Conservation (phyloP, 1,140 invertebrate species). For the Drosophila truncata region DNA sequence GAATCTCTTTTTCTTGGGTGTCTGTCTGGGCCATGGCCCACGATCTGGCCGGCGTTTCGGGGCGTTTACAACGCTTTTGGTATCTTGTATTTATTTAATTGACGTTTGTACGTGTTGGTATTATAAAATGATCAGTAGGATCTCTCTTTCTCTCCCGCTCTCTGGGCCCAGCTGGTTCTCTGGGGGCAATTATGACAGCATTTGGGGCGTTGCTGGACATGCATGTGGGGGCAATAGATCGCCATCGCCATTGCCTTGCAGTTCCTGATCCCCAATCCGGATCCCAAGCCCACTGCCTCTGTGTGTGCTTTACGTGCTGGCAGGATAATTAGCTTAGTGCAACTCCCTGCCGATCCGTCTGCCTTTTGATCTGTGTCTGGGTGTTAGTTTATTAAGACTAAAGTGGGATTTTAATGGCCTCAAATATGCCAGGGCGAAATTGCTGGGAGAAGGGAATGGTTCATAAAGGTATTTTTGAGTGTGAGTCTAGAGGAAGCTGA, state of each 20-base stretch:
- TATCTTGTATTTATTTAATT: conserved; percentile 83
- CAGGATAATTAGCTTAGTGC: conserved; percentile 68
- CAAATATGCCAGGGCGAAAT: conserved; percentile 59
- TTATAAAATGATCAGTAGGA: conserved; percentile 72
- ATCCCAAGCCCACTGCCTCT: conserved; percentile 15
- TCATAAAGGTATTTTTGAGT: neutral
- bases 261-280: conserved; percentile 15
- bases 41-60: conserved; percentile 57
- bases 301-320: conserved; percentile 78
- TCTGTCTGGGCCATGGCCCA: conserved; percentile 52
- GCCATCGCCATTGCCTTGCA: conserved; percentile 51
- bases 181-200: conserved; percentile 75
- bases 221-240: conserved; percentile 78
- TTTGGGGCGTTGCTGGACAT: conserved; percentile 78
- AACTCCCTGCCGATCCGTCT: conserved; percentile 11
- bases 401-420: conserved; percentile 65
- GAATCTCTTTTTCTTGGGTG: conserved; percentile 62
- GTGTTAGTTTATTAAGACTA: conserved; percentile 79
- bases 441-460: conserved; percentile 16
- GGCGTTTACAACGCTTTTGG: conserved; percentile 82
- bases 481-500: neutral
- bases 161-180: conserved; percentile 34
- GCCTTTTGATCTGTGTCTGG: conserved; percentile 53
- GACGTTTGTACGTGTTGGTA: conserved; percentile 82
- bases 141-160: neutral